Evolutionary conservation across 1,140 invertebrate genomes (phyloP).

Genomic region (Aphidius gifuensis): DNA sequence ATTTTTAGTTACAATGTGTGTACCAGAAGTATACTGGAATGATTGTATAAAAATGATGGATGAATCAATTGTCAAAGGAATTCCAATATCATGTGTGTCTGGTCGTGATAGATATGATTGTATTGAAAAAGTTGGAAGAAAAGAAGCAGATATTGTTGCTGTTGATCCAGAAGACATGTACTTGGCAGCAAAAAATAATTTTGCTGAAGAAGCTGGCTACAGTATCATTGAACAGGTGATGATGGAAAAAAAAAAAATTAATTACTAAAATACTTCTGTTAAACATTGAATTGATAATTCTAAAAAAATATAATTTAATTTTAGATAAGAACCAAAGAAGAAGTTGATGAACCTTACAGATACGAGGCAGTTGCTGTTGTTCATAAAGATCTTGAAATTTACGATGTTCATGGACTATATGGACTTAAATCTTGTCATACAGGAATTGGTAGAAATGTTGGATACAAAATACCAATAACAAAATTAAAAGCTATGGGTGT

Average conservation of each 20-base stretch:
- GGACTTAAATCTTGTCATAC: conserved; percentile 78
- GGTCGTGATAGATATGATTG: conserved; percentile 74
- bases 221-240: conserved; percentile 66
- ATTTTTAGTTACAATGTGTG: conserved; percentile 67
- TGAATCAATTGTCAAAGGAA: conserved; percentile 62
- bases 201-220: conserved; percentile 64
- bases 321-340: conserved; percentile 42
- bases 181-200: conserved; percentile 67
- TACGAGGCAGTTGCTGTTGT: conserved; percentile 77
- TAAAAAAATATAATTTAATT: neutral
- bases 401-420: conserved; percentile 62
- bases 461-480: conserved; percentile 73
- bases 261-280: neutral
- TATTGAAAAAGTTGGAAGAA: conserved; percentile 67
- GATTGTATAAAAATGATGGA: conserved; percentile 65
- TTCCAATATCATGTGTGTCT: conserved; percentile 62
- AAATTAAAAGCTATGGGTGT: conserved; percentile 69
- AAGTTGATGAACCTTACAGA: conserved; percentile 63
- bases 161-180: conserved; percentile 84
- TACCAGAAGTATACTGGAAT: conserved; percentile 61
- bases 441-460: conserved; percentile 73
- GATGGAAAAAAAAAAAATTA: neutral
- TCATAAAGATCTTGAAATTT: conserved; percentile 66
- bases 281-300: too few species aligned
- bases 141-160: conserved; percentile 75